A percentile compares a stretch with the other conserved stretches of the same genome.
Evolutionary conservation across 2,797 vertebrate species (phyloP).

Genomic region (Heliangelus exortis): DNA sequence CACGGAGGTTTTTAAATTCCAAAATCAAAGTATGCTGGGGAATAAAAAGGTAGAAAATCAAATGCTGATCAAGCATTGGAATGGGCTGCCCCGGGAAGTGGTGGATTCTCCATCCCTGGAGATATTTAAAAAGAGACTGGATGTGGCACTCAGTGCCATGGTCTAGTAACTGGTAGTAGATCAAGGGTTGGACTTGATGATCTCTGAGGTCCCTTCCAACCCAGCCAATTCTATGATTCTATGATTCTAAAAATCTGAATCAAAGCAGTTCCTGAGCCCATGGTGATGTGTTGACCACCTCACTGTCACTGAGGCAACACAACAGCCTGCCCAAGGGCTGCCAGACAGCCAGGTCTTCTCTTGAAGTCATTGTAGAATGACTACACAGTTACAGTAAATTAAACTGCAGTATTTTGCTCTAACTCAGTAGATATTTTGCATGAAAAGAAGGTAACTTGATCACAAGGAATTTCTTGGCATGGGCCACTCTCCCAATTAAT

Average conservation of each 20-base stretch:
- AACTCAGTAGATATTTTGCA: constrained; percentile 4
- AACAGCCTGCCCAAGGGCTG: background rate
- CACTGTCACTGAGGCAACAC: background rate
- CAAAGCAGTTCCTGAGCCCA: background rate
- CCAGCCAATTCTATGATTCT: no score
- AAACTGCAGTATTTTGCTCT: background rate
- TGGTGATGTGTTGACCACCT: background rate
- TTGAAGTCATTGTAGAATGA: background rate
- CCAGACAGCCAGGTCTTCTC: background rate
- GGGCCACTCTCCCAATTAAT: background rate
- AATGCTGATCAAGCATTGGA: no score
- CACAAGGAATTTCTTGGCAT: background rate
- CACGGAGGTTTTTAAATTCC: background rate
- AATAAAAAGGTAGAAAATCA: background rate
- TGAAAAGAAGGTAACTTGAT: background rate
- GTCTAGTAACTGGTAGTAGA: no score
- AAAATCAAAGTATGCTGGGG: background rate
- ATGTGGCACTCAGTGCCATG: no score
- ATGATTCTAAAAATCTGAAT: background rate
- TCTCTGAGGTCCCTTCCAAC: no score
- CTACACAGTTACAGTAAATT: background rate
- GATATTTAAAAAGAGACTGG: no score
- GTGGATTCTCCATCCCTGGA: no score
- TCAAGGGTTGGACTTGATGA: no score
- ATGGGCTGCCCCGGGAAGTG: no score